Evolutionary conservation across 2,113 vertebrate genomes (phyloP).

Genomic region (Crypturellus undulatus): DNA sequence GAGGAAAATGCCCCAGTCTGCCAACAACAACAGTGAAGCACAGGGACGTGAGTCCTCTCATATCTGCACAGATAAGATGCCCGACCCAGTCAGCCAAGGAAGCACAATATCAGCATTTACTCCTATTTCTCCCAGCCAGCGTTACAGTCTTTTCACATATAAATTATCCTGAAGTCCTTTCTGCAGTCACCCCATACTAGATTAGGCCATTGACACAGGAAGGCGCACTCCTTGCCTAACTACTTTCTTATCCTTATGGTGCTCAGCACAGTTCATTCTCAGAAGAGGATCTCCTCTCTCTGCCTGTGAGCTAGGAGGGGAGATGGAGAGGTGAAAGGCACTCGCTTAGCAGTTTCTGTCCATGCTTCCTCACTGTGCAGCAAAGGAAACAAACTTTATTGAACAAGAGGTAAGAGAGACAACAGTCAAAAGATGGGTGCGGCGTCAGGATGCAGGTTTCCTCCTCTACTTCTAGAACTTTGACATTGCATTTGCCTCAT

Average conservation of each 20-base stretch:
- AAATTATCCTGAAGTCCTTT: not conserved
- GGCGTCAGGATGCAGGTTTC: not conserved
- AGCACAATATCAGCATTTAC: not conserved
- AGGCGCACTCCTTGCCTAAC: not conserved
- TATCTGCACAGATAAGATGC: fast-evolving
- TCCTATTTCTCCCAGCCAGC: not conserved
- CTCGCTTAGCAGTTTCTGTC: not conserved
- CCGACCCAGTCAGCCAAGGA: not conserved
- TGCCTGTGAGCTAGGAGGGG: not conserved
- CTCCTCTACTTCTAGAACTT: not conserved
- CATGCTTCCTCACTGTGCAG: not conserved
- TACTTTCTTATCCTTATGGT: not conserved
- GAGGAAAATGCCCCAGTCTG: fast-evolving
- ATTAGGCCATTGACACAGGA: not conserved
- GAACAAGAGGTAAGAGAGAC: not conserved
- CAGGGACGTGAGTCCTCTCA: not conserved
- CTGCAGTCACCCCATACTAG: not conserved
- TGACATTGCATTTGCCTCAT: not conserved
- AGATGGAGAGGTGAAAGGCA: not conserved
- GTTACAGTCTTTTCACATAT: fast-evolving
- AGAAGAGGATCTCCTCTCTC: not conserved
- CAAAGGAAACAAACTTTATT: not conserved
- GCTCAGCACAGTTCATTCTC: not conserved
- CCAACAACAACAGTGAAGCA: not conserved
- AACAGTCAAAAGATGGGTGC: fast-evolving